Evolutionary conservation across 2,797 vertebrate species (phyloP), one percentile per base, ranked within the genome.

Genomic region (Paguma larvata): DNA sequence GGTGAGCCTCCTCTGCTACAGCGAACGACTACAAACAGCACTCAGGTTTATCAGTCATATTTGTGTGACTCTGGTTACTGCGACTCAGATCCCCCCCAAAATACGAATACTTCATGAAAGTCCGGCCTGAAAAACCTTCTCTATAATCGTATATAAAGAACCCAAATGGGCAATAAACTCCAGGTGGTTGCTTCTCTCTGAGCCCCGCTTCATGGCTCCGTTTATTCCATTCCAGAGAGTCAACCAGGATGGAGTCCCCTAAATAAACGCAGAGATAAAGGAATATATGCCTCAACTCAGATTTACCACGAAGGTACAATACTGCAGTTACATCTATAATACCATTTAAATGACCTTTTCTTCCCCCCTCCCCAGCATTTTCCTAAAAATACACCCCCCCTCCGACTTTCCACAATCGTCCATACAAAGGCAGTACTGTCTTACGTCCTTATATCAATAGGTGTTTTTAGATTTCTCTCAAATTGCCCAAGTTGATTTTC

Each of bases 401-500:
- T 0, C 32, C 41, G 68, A 34, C 25, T 79, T 85, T 90, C 68
- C 89, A 62, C 27, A 48, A 15, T 51, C 68, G 83, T 87, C 70
- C 30, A 78, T 44, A n/a, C 46, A 88, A 88, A 67, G 38, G 10
- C 11, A 65, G 3, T 32, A 73, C n/a, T 56, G 7, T 83, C 78
- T 80, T 34, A 65, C 19, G 59, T 89, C 13, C 34, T 91, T 88
- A 82, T 82, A 82, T 75, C 67, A 83, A 59, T 0, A n/a, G 32
- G 67, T 23, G 83, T 79, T 59, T 72, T 51, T 82, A 89, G 30
- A 53, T 93, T 77, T 72, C 34, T 83, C 63, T 93, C 38, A 9
- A 84, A 90, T 44, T 91, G 89, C 68, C 83, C 62, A 72, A 82
- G 75, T 46, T 75, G 62, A 87, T 84, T 89, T 83, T 90, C 85